Base-by-base conservation (phyloP, 2,113 vertebrate species). In the Tetrao urogallus region DNA sequence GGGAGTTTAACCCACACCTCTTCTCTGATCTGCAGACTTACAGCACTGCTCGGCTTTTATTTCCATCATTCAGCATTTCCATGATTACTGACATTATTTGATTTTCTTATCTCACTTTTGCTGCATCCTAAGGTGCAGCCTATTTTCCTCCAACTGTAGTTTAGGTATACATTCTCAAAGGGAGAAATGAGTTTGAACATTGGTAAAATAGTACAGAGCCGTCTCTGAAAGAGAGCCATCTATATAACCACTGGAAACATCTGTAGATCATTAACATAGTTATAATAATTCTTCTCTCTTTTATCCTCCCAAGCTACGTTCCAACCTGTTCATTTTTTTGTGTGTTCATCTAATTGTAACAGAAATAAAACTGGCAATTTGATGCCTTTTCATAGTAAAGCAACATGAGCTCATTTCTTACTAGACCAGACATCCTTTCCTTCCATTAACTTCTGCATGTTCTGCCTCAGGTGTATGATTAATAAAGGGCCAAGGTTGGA, bases 381-480 rank as follows among this genome's bases (percentile, higher is more conserved):
- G 67, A 30, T 73, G 8, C n/a, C 14, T 79, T 75, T 89, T 66
- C 32, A 54, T 30, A 70, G 24, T 25, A 90, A 79, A 78, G 63
- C 16, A 87, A 24, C 48, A 73, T 61, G 34, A 83, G 36, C 27
- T 93, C 48, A 48, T 56, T 82, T 82, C 70, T 94, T 56, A 57
- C 34, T n/a, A 86, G 24, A 61, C 30, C 40, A 92, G 65, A 54
- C 10, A 60, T 78, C 18, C 32, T 88, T 87, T 76, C 28, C 86
- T 92, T 71, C 56, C 16, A 28, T 67, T 45, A 80, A 74, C 8
- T 93, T 77, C 45, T 56, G 14, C n/a, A 47, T 58, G 45, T 58
- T 87, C 56, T 93, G 36, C 34, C 47, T 80, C 82, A 91, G 71
- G 60, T 92, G 71, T 67, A n/a, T 88, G 78, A 74, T 76, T 77